Evolutionary conservation across 2,113 vertebrate genomes (phyloP), one percentile per base, ranked within the genome.

Genomic region (Camelus bactrianus): DNA sequence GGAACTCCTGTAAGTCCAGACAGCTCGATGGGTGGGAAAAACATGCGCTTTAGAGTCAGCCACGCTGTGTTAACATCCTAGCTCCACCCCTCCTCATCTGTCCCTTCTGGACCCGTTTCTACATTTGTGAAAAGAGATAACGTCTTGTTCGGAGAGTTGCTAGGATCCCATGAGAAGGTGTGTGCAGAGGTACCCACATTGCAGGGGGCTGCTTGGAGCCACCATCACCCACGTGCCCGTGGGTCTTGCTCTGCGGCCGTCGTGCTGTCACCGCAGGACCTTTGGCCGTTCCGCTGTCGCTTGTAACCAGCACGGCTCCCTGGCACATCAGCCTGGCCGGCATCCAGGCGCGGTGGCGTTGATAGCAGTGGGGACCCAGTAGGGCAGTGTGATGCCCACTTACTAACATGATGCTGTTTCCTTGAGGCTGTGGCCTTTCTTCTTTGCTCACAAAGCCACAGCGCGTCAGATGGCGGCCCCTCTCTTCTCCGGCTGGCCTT

Each of bases 151-250:
- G 82, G 20, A 30, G 50, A 26, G 50, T 20, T 58, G 79, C 46
- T 35, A 26, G 65, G 38, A 11, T 10, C 28, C 24, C 32, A 5
- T 8, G 52, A 82, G 52, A 64, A 79, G 46, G 38, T 10, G 35
- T 6, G 0, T 10, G 4, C 5, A 24, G 3, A 13, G 35, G 17
- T 32, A 11, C 5, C 1, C 22, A 19, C 10, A 8, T 8, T 12
- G 14, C 3, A 3, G 3, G 0, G 28, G 35, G 24, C 46, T 32
- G 32, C 28, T 5, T 81, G 17, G 35, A 8, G 54, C 24, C 3
- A 54, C 16, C 11, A 42, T 2, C 5, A 20, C 22, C 28, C 0
- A 22, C 58, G 24, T 6, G 38, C n/a, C 60, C 8, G 0, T 0
- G 5, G 28, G 15, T 30, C 19, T 10, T 6, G 26, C 52, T 9